Conservation (phyloP, 1,140 invertebrate species). For the Neodiprion pinetum region DNA sequence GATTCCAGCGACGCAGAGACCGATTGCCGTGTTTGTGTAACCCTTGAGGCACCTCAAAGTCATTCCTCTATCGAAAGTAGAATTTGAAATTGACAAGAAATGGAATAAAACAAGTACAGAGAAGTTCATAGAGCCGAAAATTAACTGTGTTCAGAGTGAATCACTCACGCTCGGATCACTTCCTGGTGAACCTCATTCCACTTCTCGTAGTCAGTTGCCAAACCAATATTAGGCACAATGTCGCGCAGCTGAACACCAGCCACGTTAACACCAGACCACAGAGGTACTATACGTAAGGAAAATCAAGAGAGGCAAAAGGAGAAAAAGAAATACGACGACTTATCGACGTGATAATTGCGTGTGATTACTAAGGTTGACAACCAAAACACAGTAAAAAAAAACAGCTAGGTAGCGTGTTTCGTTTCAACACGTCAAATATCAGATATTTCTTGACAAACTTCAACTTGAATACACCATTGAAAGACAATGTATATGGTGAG, state of each 20-base stretch:
- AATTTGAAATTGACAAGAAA: not conserved
- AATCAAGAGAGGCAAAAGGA: constrained; percentile 8
- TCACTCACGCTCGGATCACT: constrained; percentile 62
- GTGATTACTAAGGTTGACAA: too few relatives aligned
- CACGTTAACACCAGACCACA: constrained; percentile 72
- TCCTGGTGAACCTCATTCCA: constrained; percentile 64
- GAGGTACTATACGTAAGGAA: constrained; percentile 61
- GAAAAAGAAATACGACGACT: not conserved
- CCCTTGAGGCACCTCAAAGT: constrained; percentile 65
- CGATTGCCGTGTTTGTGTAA: constrained; percentile 64
- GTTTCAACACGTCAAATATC: too few relatives aligned
- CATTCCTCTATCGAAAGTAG: constrained; percentile 52
- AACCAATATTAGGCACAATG: constrained; percentile 62
- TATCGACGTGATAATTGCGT: too few relatives aligned
- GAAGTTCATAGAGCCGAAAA: not conserved
- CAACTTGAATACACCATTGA: too few relatives aligned
- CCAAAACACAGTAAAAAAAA: too few relatives aligned
- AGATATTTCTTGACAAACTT: too few relatives aligned
- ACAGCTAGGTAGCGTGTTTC: too few relatives aligned
- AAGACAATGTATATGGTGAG: constrained; percentile 18
- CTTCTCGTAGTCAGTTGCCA: constrained; percentile 62
- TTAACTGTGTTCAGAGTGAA: not conserved
- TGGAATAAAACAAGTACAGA: constrained; percentile 1
- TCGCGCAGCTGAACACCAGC: constrained; percentile 68
- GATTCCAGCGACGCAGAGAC: constrained; percentile 63